Evolutionary conservation across 2,113 vertebrate genomes (phyloP).

Genomic region (Misgurnus anguillicaudatus): DNA sequence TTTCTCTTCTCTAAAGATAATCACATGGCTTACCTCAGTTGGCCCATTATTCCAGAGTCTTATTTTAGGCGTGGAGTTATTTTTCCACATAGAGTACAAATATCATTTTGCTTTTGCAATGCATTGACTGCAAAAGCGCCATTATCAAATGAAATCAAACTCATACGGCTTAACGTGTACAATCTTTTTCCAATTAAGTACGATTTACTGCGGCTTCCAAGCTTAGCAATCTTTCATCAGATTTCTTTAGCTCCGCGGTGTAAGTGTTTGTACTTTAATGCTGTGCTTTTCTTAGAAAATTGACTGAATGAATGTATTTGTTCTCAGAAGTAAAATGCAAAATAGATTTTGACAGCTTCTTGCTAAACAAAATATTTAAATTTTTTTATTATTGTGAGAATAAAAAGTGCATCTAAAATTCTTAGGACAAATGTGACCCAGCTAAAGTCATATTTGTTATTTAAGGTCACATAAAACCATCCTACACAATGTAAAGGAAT

Average conservation of each 20-base stretch:
- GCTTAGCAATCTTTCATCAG: neutral
- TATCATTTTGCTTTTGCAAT: slow-evolving; percentile 14
- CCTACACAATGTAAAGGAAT: no score
- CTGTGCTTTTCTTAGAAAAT: neutral
- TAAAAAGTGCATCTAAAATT: no score
- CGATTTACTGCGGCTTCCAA: slow-evolving; percentile 3
- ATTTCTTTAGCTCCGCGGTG: slow-evolving; percentile 1
- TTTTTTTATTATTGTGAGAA: no score
- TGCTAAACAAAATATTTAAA: no score
- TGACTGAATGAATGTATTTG: neutral
- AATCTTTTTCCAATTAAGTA: slow-evolving; percentile 5
- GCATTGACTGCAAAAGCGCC: slow-evolving; percentile 12
- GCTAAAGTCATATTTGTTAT: no score
- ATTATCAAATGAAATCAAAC: slow-evolving; percentile 29
- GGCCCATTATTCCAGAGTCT: slow-evolving; percentile 29
- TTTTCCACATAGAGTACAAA: slow-evolving; percentile 20
- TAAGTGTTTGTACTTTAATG: slow-evolving; percentile 6
- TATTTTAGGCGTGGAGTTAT: slow-evolving; percentile 23
- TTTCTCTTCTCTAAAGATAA: slow-evolving; percentile 20
- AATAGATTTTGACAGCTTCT: no score
- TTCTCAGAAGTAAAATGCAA: neutral
- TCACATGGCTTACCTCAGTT: slow-evolving; percentile 7
- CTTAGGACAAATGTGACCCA: no score
- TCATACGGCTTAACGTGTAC: no score
- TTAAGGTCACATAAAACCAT: no score